These are phyloP conservation scores for Chalcis sispes DNA, from an alignment of 2,888 invertebrate genomes.

Conservation along the genomic window DNA sequence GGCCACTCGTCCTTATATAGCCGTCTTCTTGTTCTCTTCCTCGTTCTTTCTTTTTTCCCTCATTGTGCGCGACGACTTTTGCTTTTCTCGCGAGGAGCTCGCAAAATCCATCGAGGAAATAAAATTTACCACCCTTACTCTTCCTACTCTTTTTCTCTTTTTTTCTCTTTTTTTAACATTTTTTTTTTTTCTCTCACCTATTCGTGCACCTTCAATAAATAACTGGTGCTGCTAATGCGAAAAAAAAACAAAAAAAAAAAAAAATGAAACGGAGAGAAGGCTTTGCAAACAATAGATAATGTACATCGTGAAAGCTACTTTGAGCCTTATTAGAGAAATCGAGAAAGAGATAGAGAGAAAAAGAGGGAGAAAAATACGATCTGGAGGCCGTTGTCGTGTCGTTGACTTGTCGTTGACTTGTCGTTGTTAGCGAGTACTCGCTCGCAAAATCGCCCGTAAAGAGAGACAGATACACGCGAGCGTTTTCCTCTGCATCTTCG, in stretches of 20 bases:
- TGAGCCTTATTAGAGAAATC: slow-evolving; percentile 56
- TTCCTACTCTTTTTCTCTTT: too few species aligned
- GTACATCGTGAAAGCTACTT: slow-evolving; percentile 18
- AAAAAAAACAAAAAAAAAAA: too few species aligned
- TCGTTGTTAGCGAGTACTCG: slow-evolving; percentile 8
- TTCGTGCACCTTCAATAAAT: slow-evolving; percentile 32
- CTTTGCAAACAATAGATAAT: slow-evolving; percentile 37
- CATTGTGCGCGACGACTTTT: too few species aligned
- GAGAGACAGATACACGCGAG: slow-evolving; percentile 43
- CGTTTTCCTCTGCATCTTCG: slow-evolving; percentile 20
- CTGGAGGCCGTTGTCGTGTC: slow-evolving; percentile 18
- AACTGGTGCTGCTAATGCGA: too few species aligned
- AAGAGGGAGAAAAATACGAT: neutral
- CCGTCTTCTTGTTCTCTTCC: neutral
- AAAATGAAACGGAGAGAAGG: neutral
- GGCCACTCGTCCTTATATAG: neutral
- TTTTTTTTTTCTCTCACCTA: neutral
- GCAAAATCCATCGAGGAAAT: neutral
- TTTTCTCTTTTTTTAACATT: too few species aligned
- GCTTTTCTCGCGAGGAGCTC: neutral
- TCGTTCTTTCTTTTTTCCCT: too few species aligned
- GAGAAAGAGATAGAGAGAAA: neutral
- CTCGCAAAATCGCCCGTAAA: slow-evolving; percentile 20
- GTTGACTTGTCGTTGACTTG: slow-evolving; percentile 19
- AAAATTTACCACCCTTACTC: too few species aligned